Evolutionary conservation across 2,113 vertebrate genomes (phyloP), one percentile per base, ranked within the genome.

Genomic region (Trachemys scripta): DNA sequence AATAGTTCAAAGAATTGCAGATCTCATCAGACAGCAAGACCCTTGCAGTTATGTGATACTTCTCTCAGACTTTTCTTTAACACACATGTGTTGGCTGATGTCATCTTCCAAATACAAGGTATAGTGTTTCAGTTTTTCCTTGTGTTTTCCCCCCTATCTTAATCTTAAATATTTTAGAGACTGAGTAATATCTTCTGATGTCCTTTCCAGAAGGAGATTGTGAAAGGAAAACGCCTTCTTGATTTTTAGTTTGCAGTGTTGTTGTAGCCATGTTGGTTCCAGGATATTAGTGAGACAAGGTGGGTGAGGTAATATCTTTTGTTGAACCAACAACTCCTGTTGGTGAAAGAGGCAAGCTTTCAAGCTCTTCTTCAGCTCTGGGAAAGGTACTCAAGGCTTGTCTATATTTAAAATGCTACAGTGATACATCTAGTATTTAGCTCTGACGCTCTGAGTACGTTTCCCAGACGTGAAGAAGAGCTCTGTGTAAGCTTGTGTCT

Each of bases 81-180:
- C 89, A 99, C 99, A 2, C 99, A 99, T 78, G 98, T 99, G 57
- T 99, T 99, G 90, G 99, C 99, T 42, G 99, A 99, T 96, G 99
- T 99, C 95, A 99, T 99, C 97, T 99, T 99, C 94, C 99, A 99
- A 99, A 99, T 99, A 97, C 99, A 99, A 99, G 99, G 99, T 99
- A 98, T 0, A 1, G 54, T 45, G 27, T 16, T 10, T 62, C 62
- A 13, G 35, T 72, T 81, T 20, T 57, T 88, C 2, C 27, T 8
- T 0, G 42, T 84, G 81, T 85, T 22, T 78, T 54, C 12, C 38
- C 62, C 5, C 7, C 11, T 19, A 81, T 90, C 35, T 85, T 1
- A 51, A 89, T 89, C 87, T 91, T 65, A 25, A 84, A 47, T 69
- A 53, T 90, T 53, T 94, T 35, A 14, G 25, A 82, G 75, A 54